phyloP scores from a whole-genome alignment of 2,888 invertebrate species.

The Timema cristinae region DNA sequence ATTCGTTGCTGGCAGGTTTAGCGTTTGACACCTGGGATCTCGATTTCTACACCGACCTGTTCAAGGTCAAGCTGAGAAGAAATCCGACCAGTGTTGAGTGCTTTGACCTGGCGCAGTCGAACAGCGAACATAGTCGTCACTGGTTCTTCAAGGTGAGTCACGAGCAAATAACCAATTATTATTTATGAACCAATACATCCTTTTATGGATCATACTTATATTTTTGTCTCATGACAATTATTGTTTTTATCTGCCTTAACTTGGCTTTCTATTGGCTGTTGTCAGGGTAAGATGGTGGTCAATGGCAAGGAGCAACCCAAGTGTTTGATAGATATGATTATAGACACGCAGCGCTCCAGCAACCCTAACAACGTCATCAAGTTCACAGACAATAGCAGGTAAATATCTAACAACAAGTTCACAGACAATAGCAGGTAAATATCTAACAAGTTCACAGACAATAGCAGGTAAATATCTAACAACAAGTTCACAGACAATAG shows the following conservation, averaged over 20 bases:
- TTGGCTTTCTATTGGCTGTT: conserved; percentile 14
- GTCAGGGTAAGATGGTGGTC: conserved; percentile 73
- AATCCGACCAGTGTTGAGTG: conserved; percentile 97
- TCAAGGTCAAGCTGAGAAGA: conserved; percentile 73
- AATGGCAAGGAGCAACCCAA: conserved; percentile 74
- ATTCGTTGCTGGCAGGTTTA: conserved; percentile 53
- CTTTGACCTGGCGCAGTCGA: conserved; percentile 96
- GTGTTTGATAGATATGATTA: conserved; percentile 89
- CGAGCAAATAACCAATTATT: too few species aligned
- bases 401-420: conserved; percentile 82
- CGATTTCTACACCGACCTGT: conserved; percentile 83
- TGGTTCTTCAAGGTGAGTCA: conserved; percentile 85
- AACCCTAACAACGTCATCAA: conserved; percentile 95
- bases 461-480: conserved; percentile 68
- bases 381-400: conserved; percentile 96
- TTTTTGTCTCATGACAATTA: too few species aligned
- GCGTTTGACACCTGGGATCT: conserved; percentile 93
- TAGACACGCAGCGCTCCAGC: conserved; percentile 77
- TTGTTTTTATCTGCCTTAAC: too few species aligned
- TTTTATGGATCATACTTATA: too few species aligned
- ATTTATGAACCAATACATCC: too few species aligned
- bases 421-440: conserved; percentile 89
- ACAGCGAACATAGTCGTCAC: conserved; percentile 97
- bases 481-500: too few species aligned
- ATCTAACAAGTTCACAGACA: conserved; percentile 90